phyloP scores from a whole-genome alignment of 1,140 invertebrate species.

The Bradynema listronoti region DNA sequence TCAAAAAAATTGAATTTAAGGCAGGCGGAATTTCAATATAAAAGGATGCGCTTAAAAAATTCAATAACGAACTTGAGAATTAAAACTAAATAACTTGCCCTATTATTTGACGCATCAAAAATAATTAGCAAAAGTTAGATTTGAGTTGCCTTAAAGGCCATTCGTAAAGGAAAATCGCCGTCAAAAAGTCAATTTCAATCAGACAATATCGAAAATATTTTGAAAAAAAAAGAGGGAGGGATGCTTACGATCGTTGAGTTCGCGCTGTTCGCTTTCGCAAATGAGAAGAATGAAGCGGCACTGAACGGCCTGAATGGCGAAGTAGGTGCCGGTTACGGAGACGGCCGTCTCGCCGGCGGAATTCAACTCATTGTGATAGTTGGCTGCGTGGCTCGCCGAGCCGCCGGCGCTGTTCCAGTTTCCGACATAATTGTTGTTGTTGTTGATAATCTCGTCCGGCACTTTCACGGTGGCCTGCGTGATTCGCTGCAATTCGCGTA shows the following conservation, averaged over 20 bases:
- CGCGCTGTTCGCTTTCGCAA: constrained; percentile 20
- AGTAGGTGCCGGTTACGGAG: constrained; percentile 17
- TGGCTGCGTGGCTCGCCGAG: neutral
- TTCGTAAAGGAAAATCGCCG: too few species aligned
- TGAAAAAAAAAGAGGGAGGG: neutral
- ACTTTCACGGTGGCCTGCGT: constrained; percentile 16
- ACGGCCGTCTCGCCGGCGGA: constrained; percentile 13
- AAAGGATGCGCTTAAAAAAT: too few species aligned
- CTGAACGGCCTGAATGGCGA: constrained; percentile 25
- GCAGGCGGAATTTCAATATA: too few species aligned
- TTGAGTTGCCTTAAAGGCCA: too few species aligned
- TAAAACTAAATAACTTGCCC: too few species aligned
- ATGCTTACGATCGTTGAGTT: neutral
- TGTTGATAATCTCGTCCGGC: constrained; percentile 19
- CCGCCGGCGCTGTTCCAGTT: neutral
- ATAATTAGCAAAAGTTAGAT: too few species aligned
- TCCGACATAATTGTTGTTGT: neutral
- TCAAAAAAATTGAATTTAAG: too few species aligned
- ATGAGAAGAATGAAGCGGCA: constrained; percentile 23
- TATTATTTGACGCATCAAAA: too few species aligned
- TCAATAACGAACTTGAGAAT: too few species aligned
- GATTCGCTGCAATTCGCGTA: constrained; percentile 15
- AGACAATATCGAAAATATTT: too few species aligned
- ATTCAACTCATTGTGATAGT: neutral
- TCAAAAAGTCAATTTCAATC: too few species aligned